A percentile compares a stretch with the other conserved stretches of the same genome.
Conservation (phyloP, 2,113 vertebrate species). For the Protobothrops flavoviridis region DNA sequence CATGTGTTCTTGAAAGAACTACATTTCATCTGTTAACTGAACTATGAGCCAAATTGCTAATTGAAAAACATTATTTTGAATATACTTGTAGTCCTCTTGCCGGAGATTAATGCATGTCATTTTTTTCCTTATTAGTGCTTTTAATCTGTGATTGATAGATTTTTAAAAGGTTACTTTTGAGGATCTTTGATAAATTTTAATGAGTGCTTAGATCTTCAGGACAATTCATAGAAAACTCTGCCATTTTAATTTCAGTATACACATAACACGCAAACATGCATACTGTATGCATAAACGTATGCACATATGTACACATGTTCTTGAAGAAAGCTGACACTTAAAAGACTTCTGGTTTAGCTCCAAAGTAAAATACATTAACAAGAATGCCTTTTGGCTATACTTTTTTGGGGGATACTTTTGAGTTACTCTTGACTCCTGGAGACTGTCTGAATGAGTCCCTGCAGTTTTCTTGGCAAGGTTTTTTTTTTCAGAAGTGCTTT, state of each 20-base stretch:
- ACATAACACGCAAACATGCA: background rate
- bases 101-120: background rate
- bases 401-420: background rate
- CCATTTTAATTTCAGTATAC: background rate
- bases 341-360: conserved; percentile 46
- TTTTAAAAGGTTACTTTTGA: background rate
- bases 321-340: conserved; percentile 32
- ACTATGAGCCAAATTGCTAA: background rate
- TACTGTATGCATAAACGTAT: background rate
- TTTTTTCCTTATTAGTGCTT: background rate
- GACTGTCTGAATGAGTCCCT: background rate
- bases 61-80: background rate
- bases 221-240: background rate
- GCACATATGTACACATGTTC: background rate
- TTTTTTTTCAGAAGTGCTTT: background rate
- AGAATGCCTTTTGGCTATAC: conserved; percentile 55
- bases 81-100: background rate
- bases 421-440: background rate
- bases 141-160: conserved; percentile 2
- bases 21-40: background rate
- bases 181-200: background rate
- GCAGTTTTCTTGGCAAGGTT: background rate
- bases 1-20: background rate
- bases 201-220: background rate
- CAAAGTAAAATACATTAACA: conserved; percentile 56